Evolutionary conservation across 2,113 vertebrate genomes (phyloP).

Genomic region (Polyodon spathula): DNA sequence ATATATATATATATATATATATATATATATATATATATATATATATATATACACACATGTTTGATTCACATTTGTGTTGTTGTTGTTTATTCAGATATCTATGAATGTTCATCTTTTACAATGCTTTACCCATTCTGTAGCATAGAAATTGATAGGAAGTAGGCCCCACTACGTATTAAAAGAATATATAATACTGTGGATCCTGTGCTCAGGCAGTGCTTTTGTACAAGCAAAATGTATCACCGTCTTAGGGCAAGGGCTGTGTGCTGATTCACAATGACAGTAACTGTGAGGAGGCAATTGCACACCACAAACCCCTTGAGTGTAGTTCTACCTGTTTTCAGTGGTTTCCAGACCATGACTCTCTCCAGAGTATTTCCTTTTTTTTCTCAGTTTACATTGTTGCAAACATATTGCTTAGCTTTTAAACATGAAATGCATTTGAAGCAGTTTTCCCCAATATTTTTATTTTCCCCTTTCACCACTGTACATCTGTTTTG

Average conservation of each 20-base stretch:
- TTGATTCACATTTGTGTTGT: too few relatives aligned
- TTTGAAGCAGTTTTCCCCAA: too few relatives aligned
- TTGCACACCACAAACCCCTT: neutral
- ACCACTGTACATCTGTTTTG: too few relatives aligned
- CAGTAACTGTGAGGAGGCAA: slow-evolving; percentile 1
- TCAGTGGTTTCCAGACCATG: neutral
- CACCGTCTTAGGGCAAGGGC: slow-evolving; percentile 28
- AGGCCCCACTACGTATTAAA: slow-evolving; percentile 36
- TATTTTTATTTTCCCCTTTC: too few relatives aligned
- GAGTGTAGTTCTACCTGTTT: neutral
- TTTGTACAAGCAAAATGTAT: slow-evolving; percentile 33
- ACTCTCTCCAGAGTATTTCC: neutral
- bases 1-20: too few relatives aligned
- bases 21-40: too few relatives aligned
- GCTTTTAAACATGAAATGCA: too few relatives aligned
- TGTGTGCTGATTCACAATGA: neutral
- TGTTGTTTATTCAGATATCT: too few relatives aligned
- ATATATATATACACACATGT: too few relatives aligned
- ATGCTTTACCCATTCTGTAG: too few relatives aligned
- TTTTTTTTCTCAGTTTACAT: slow-evolving; percentile 1
- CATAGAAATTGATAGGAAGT: slow-evolving; percentile 13
- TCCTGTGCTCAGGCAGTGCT: slow-evolving; percentile 38
- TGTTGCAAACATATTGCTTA: neutral
- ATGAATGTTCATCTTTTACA: too few relatives aligned
- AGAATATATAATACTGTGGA: slow-evolving; percentile 26